phyloP scores from a whole-genome alignment of 1,140 invertebrate species.

The Cylas formicarius region DNA sequence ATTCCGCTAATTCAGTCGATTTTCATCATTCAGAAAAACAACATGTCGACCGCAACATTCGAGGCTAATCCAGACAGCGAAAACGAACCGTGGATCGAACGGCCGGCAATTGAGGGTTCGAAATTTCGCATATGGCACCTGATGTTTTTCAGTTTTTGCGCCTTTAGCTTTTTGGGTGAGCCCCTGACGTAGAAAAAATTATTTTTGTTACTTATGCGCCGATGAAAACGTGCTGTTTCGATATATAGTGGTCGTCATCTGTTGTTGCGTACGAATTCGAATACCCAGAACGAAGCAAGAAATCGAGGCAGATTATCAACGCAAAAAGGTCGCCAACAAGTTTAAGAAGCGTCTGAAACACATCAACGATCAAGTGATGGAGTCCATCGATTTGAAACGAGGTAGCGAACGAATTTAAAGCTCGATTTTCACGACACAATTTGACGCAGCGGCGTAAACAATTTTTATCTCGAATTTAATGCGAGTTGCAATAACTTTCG shows the following conservation, averaged over 20 bases:
- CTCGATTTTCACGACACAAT: neutral
- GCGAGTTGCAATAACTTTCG: neutral
- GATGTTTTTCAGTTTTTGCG: conserved; percentile 52
- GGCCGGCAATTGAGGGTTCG: conserved; percentile 46
- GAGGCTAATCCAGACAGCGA: conserved; percentile 37
- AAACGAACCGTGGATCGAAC: conserved; percentile 52
- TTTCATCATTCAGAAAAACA: too few species aligned
- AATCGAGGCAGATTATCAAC: conserved; percentile 82
- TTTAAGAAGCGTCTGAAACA: conserved; percentile 72
- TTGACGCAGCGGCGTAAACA: neutral
- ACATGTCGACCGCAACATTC: conserved; percentile 34
- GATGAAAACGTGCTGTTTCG: neutral
- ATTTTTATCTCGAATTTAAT: neutral
- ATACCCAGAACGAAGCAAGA: conserved; percentile 88
- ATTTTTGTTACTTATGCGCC: neutral
- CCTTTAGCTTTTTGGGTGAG: conserved; percentile 49
- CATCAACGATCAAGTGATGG: conserved; percentile 79
- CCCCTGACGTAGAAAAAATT: too few species aligned
- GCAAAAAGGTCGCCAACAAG: conserved; percentile 72
- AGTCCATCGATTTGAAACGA: conserved; percentile 71
- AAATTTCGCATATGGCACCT: conserved; percentile 58
- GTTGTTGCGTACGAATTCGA: conserved; percentile 78
- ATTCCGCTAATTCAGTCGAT: too few species aligned
- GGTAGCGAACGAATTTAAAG: conserved; percentile 52
- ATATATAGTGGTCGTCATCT: conserved; percentile 63